phyloP scores from a whole-genome alignment of 2,797 vertebrate species.

The Choloepus didactylus region DNA sequence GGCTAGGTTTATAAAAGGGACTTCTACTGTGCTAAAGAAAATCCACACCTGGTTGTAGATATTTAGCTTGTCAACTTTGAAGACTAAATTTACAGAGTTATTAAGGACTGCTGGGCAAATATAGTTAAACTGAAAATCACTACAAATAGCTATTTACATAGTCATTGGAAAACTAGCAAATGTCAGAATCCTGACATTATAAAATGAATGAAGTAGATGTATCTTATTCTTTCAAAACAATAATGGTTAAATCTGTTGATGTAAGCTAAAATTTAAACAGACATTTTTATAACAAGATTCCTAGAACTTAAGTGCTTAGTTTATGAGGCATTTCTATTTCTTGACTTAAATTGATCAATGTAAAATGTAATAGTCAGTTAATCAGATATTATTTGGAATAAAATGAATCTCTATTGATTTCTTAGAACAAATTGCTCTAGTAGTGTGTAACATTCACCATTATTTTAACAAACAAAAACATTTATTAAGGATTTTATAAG shows the following conservation, averaged over 20 bases:
- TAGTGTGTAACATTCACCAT: background rate
- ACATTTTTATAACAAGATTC: background rate
- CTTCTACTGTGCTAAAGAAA: background rate
- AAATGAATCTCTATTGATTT: conserved; percentile 20
- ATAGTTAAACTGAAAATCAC: background rate
- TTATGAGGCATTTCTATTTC: background rate
- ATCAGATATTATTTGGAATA: background rate
- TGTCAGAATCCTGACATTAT: background rate
- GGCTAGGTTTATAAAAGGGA: background rate
- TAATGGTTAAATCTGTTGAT: background rate
- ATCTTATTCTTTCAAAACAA: background rate
- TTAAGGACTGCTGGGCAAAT: background rate
- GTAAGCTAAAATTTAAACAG: conserved; percentile 50
- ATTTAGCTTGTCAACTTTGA: background rate
- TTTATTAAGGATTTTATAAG: background rate
- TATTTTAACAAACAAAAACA: background rate
- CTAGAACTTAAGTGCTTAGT: background rate
- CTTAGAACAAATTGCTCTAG: background rate
- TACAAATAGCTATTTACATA: background rate
- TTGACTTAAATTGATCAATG: background rate
- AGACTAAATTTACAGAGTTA: conserved; percentile 6
- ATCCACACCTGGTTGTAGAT: background rate
- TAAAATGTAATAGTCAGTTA: background rate
- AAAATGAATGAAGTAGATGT: background rate
- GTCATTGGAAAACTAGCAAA: background rate